A percentile compares a stretch with the other conserved stretches of the same genome.
Conservation (phyloP, 2,113 vertebrate genomes). For the Osmerus mordax region DNA sequence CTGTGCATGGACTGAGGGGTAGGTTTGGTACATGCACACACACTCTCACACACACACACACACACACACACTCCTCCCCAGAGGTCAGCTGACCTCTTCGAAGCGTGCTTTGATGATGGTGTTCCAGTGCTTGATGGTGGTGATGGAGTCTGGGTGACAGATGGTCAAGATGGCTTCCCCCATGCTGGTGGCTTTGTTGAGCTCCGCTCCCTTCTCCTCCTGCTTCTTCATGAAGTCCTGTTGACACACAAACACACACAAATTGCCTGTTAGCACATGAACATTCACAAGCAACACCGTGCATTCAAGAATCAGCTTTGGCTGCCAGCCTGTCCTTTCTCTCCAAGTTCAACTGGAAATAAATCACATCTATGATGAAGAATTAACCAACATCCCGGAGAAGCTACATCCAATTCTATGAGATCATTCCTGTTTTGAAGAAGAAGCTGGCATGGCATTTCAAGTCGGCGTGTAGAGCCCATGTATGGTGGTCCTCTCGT, state of each 20-base stretch:
- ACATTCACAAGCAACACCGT: too few relatives aligned
- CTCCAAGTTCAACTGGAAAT: constrained; percentile 23
- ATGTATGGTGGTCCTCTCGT: constrained; percentile 31
- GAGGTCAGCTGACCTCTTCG: constrained; percentile 85
- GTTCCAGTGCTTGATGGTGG: constrained; percentile 98
- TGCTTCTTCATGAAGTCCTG: constrained; percentile 96
- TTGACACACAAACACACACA: constrained; percentile 21
- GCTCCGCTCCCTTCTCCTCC: constrained; percentile 87
- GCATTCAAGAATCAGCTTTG: not conserved
- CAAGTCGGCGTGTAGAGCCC: constrained; percentile 24
- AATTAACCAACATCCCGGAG: constrained; percentile 11
- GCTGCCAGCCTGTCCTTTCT: constrained; percentile 18
- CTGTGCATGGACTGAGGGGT: too few relatives aligned
- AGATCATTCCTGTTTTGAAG: constrained; percentile 44
- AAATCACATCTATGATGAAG: constrained; percentile 29
- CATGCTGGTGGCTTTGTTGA: constrained; percentile 88
- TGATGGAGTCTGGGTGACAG: constrained; percentile 97
- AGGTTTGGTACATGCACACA: not conserved
- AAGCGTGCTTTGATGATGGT: constrained; percentile 97
- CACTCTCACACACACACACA: not conserved
- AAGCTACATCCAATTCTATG: constrained; percentile 43
- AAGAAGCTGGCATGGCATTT: constrained; percentile 35
- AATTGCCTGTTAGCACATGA: too few relatives aligned
- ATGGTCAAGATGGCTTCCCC: constrained; percentile 89
- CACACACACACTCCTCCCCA: not conserved